Conservation (phyloP, 2,888 invertebrate species). For the Melieria omissa region DNA sequence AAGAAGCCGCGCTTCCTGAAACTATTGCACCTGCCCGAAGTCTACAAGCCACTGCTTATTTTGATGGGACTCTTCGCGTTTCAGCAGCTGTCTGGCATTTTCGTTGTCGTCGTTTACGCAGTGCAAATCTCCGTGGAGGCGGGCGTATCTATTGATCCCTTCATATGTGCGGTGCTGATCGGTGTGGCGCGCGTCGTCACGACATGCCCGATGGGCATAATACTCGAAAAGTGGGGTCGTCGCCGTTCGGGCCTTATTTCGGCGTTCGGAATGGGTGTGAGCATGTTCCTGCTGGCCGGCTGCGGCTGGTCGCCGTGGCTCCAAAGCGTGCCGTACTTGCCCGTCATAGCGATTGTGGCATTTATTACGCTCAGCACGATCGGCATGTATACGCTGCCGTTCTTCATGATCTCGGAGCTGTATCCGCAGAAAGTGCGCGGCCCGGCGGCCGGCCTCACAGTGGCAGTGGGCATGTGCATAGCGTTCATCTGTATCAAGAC, state of each 20-base stretch:
- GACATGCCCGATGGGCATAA: conserved; percentile 73
- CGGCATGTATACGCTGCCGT: conserved; percentile 74
- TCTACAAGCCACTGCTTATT: conserved; percentile 64
- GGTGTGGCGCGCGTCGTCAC: conserved; percentile 73
- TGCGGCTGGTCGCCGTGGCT: conserved; percentile 63
- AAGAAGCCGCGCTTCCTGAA: conserved; percentile 53
- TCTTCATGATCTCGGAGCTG: conserved; percentile 81
- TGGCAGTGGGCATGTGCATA: conserved; percentile 73
- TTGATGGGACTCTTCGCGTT: conserved; percentile 75
- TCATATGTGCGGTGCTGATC: conserved; percentile 74
- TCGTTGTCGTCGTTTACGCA: conserved; percentile 79
- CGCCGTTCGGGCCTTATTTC: conserved; percentile 75
- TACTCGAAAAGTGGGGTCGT: conserved; percentile 73
- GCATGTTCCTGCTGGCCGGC: conserved; percentile 71
- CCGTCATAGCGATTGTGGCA: conserved; percentile 57
- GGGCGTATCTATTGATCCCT: conserved; percentile 73
- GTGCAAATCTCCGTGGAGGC: conserved; percentile 74
- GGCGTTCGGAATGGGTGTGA: conserved; percentile 72
- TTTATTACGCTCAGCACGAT: conserved; percentile 68
- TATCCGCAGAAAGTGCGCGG: conserved; percentile 74
- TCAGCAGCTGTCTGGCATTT: conserved; percentile 78
- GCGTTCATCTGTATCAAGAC: conserved; percentile 77
- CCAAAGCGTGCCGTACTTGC: conserved; percentile 53
- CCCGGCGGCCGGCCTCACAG: conserved; percentile 75
- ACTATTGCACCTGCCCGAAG: conserved; percentile 59